phyloP scores from a whole-genome alignment of 1,140 invertebrate species.

The Drosophila elegans region DNA sequence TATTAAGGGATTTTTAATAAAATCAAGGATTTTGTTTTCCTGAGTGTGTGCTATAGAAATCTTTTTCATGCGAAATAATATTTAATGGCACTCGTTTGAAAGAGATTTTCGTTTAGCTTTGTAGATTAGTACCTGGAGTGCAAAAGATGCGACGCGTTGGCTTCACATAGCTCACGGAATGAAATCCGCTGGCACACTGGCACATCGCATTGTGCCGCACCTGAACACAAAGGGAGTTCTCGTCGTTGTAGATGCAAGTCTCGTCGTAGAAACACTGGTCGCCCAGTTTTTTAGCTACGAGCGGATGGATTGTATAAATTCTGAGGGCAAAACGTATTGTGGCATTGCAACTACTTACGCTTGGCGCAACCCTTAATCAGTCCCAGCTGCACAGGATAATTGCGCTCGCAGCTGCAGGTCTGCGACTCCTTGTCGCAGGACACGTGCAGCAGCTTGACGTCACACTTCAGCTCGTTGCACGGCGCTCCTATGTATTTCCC shows the following conservation, averaged over 20 bases:
- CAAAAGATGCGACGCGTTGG: conserved; percentile 91
- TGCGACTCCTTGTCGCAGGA: conserved; percentile 89
- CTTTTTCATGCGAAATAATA: too few species aligned
- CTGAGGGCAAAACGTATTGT: neutral
- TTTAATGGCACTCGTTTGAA: too few species aligned
- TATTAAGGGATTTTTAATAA: too few species aligned
- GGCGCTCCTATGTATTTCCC: conserved; percentile 91
- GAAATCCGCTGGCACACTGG: conserved; percentile 91
- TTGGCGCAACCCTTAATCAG: conserved; percentile 91
- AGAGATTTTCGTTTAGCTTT: too few species aligned
- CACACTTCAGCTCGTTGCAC: conserved; percentile 89
- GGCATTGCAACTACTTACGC: conserved; percentile 87
- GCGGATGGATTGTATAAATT: neutral
- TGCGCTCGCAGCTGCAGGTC: conserved; percentile 91
- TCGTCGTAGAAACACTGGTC: conserved; percentile 93
- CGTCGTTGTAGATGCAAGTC: conserved; percentile 91
- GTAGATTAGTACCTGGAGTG: conserved; percentile 88
- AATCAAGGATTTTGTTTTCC: too few species aligned
- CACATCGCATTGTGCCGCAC: conserved; percentile 94
- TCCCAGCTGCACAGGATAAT: conserved; percentile 91
- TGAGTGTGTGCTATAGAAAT: too few species aligned
- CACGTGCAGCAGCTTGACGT: conserved; percentile 89
- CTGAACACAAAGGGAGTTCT: conserved; percentile 92
- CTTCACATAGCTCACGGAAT: conserved; percentile 90
- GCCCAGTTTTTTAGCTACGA: conserved; percentile 91